Percentiles rank a stretch among this genome's conserved stretches.
These are phyloP conservation scores for Leucophenga maculata DNA, from an alignment of 2,888 invertebrate species.

Conservation along the genomic window DNA sequence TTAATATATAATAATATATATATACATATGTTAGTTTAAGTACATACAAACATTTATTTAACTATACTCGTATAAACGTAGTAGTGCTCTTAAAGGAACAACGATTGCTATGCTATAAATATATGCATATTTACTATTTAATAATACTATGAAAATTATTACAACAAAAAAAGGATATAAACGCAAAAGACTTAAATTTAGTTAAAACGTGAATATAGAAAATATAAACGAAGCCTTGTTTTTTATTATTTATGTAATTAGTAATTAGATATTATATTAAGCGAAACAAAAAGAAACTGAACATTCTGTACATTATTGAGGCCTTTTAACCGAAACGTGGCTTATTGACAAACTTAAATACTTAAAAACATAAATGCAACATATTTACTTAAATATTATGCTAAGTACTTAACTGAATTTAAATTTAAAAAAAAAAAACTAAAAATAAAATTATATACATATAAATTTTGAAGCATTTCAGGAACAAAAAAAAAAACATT, in stretches of 20 bases:
- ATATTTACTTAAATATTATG: neutral
- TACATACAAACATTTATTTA: slow-evolving; percentile 24
- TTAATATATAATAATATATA: slow-evolving; percentile 11
- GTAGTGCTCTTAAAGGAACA: slow-evolving; percentile 21
- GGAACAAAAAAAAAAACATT: neutral
- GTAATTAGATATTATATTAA: slow-evolving; percentile 24
- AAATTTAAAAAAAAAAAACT: neutral
- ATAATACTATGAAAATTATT: slow-evolving; percentile 2
- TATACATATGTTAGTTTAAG: slow-evolving; percentile 35
- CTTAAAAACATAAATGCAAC: slow-evolving; percentile 1
- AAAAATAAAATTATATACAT: neutral
- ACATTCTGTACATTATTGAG: slow-evolving; percentile 61
- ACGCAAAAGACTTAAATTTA: slow-evolving; percentile 31
- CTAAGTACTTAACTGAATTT: slow-evolving; percentile 1
- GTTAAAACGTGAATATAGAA: slow-evolving; percentile 28
- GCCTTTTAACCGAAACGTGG: slow-evolving; percentile 71
- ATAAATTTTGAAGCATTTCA: neutral
- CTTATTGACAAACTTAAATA: slow-evolving; percentile 53
- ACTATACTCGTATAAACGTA: neutral
- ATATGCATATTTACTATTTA: slow-evolving; percentile 3
- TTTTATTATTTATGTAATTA: slow-evolving; percentile 20
- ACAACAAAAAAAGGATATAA: slow-evolving; percentile 12
- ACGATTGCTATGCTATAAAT: slow-evolving; percentile 27
- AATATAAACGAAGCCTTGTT: neutral
- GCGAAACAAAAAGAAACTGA: slow-evolving; percentile 25